Evolutionary conservation across 2,888 invertebrate species (phyloP).

Genomic region (Aporophyla lueneburgensis): DNA sequence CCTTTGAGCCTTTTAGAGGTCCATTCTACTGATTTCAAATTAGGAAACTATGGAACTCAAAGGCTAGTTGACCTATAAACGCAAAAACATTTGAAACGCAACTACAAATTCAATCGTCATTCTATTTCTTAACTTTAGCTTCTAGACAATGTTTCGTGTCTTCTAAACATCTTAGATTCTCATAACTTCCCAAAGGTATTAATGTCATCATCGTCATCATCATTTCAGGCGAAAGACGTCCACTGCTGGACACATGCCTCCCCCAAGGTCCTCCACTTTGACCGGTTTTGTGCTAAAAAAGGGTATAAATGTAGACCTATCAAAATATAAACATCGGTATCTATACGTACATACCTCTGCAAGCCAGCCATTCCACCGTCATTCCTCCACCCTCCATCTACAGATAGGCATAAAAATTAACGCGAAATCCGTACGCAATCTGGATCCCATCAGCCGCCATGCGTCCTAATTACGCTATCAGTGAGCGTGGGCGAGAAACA

Average conservation of each 20-base stretch:
- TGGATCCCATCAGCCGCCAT: conserved; percentile 45
- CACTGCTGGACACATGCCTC: too few species aligned
- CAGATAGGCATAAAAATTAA: conserved; percentile 26
- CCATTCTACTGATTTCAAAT: background rate
- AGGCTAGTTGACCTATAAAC: background rate
- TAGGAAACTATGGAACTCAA: background rate
- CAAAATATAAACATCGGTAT: background rate
- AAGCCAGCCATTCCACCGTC: background rate
- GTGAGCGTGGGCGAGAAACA: conserved; percentile 58
- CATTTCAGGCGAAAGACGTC: too few species aligned
- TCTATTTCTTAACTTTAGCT: background rate
- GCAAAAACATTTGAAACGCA: background rate
- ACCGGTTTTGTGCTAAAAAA: too few species aligned
- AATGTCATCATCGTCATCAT: too few species aligned
- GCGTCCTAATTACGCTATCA: conserved; percentile 64
- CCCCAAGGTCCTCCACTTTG: too few species aligned
- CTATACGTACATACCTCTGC: background rate
- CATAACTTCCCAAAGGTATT: background rate
- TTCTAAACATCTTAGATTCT: background rate
- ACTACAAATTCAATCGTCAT: background rate
- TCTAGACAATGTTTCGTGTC: background rate
- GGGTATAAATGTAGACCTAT: background rate
- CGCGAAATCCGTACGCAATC: conserved; percentile 39
- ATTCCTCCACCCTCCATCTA: background rate
- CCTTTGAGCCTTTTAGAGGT: background rate